phyloP scores from a whole-genome alignment of 1,140 invertebrate species.

The Metaphire vulgaris region DNA sequence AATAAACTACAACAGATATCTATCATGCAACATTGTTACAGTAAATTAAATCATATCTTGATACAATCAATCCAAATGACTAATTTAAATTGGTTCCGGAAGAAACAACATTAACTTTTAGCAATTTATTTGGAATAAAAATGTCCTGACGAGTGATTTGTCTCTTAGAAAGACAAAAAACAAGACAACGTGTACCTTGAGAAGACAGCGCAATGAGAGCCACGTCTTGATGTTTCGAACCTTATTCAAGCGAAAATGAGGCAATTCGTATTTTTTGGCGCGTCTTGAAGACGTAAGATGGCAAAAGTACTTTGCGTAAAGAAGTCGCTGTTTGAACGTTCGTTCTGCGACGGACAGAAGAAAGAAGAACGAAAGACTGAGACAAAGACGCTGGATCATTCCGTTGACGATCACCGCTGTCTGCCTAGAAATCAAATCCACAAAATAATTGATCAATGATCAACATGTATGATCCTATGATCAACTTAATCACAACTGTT shows the following conservation, averaged over 20 bases:
- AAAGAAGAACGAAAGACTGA: conserved; percentile 79
- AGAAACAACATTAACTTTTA: too few species aligned
- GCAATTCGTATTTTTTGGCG: conserved; percentile 81
- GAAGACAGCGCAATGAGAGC: conserved; percentile 87
- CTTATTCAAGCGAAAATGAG: conserved; percentile 72
- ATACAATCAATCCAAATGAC: too few species aligned
- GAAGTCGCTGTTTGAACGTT: conserved; percentile 71
- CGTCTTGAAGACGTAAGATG: conserved; percentile 86
- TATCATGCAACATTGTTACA: too few species aligned
- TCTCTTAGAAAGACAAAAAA: not conserved
- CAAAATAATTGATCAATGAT: too few species aligned
- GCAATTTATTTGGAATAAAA: too few species aligned
- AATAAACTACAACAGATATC: too few species aligned
- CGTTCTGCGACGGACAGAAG: conserved; percentile 83
- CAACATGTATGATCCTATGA: too few species aligned
- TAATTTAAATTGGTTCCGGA: too few species aligned
- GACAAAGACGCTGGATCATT: conserved; percentile 59
- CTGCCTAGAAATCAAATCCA: too few species aligned
- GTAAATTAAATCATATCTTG: too few species aligned
- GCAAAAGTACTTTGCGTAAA: conserved; percentile 92
- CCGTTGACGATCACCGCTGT: conserved; percentile 45
- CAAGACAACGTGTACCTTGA: conserved; percentile 61
- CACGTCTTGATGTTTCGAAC: conserved; percentile 97
- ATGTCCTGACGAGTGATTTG: too few species aligned
- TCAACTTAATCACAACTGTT: too few species aligned